A percentile compares a stretch with the other conserved stretches of the same genome.
phyloP scores from a whole-genome alignment of 2,888 invertebrate genomes.

The Anorthoa munda region DNA sequence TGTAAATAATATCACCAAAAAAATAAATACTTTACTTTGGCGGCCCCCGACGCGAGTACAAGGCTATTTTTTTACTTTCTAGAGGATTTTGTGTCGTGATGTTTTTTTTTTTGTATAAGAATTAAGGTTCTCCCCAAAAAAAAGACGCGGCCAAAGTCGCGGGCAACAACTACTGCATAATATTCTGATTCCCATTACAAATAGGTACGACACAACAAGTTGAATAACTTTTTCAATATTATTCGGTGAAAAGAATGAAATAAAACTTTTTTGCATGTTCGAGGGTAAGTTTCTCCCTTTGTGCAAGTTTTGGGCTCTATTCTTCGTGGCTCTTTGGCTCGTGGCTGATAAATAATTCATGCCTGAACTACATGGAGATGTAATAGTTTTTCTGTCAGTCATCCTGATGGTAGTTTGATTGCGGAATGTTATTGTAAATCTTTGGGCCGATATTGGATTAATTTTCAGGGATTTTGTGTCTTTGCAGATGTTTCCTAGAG shows the following conservation, averaged over 20 bases:
- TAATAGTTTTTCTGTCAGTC: constrained; percentile 62
- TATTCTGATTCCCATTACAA: too few relatives aligned
- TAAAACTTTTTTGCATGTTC: constrained; percentile 61
- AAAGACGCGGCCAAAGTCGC: too few relatives aligned
- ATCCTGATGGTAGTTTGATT: constrained; percentile 25
- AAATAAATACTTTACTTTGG: too few relatives aligned
- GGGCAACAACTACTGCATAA: too few relatives aligned
- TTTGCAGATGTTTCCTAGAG: constrained; percentile 2
- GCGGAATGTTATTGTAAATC: not conserved
- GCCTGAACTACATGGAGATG: constrained; percentile 33
- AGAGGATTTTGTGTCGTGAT: too few relatives aligned
- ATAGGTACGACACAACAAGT: constrained; percentile 28
- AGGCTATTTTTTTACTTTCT: too few relatives aligned
- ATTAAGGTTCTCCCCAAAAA: too few relatives aligned
- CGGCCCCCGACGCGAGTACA: too few relatives aligned
- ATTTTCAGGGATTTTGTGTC: not conserved
- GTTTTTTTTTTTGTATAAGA: too few relatives aligned
- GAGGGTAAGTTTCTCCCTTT: constrained; percentile 50
- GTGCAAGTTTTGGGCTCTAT: constrained; percentile 47
- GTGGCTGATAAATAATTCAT: constrained; percentile 62
- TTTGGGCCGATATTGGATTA: constrained; percentile 24
- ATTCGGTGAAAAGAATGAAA: constrained; percentile 58
- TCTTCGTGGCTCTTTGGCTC: constrained; percentile 34
- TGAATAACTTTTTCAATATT: constrained; percentile 48
- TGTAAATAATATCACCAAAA: too few relatives aligned